These are phyloP conservation scores for Pachyseris speciosa DNA, from an alignment of 64 coral and sea anemone species.

Conservation along the genomic window DNA sequence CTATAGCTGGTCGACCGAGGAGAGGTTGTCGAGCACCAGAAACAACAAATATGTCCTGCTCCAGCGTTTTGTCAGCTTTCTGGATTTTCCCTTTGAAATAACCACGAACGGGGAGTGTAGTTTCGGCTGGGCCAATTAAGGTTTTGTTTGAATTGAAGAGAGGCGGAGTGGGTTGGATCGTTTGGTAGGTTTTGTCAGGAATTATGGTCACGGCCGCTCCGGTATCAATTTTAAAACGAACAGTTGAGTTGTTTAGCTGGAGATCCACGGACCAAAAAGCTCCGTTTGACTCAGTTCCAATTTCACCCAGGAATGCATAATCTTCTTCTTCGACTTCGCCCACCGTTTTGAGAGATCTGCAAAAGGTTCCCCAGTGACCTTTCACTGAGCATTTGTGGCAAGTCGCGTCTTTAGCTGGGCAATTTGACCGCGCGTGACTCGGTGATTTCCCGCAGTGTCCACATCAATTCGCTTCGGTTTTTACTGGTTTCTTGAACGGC, in stretches of 20 bases:
- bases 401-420: too few relatives aligned
- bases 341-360: too few relatives aligned
- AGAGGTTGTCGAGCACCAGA: not conserved
- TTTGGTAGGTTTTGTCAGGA: not conserved
- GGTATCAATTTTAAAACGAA: not conserved
- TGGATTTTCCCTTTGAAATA: not conserved
- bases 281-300: not conserved
- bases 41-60: not conserved
- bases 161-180: not conserved
- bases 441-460: too few relatives aligned
- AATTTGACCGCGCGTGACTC: too few relatives aligned
- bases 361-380: too few relatives aligned
- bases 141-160: not conserved
- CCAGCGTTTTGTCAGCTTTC: not conserved
- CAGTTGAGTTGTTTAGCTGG: not conserved
- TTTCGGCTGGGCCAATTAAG: not conserved
- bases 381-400: too few relatives aligned
- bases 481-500: too few relatives aligned
- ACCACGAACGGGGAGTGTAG: not conserved
- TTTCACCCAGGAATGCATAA: too few relatives aligned
- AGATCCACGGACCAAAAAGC: not conserved
- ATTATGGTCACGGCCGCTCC: not conserved
- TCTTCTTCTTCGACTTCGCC: too few relatives aligned
- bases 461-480: too few relatives aligned
- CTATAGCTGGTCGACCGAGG: not conserved